A percentile compares a stretch with the other conserved stretches of the same genome.
Conservation (phyloP, 2,888 invertebrate species). For the Phortica magna region DNA sequence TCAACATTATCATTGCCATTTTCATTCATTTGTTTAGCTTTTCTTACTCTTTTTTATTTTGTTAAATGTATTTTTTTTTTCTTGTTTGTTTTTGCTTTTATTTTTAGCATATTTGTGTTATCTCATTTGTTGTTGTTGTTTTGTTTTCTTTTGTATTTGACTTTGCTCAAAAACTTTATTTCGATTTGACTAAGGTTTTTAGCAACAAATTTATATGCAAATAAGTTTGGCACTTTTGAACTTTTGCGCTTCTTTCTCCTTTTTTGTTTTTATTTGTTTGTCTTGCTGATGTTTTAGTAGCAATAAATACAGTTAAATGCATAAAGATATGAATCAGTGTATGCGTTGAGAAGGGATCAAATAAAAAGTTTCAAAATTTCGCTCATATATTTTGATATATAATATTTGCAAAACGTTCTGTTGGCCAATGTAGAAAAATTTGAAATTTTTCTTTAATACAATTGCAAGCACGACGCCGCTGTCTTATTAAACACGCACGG, state of each 20-base stretch:
- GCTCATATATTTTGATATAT: no score
- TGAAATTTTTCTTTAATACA: no score
- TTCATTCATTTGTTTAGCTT: conserved; percentile 9
- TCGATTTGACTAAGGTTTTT: conserved; percentile 45
- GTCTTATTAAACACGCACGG: not conserved
- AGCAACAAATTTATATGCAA: conserved; percentile 70
- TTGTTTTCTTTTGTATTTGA: conserved; percentile 45
- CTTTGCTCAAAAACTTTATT: conserved; percentile 8
- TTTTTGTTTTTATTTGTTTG: conserved; percentile 3
- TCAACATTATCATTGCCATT: conserved; percentile 12
- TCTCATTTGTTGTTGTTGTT: conserved; percentile 43
- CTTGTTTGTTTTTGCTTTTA: conserved; percentile 44
- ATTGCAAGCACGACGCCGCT: no score
- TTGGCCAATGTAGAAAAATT: no score
- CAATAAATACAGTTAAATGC: conserved; percentile 25
- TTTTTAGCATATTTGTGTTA: conserved; percentile 40
- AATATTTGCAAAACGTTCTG: no score
- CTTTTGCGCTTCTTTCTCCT: conserved; percentile 57
- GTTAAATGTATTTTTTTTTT: conserved; percentile 1
- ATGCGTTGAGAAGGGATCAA: not conserved
- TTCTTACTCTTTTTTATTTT: conserved; percentile 21
- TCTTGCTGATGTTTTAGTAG: conserved; percentile 2
- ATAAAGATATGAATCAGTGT: not conserved
- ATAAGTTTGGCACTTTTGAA: conserved; percentile 63
- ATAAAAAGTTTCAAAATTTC: not conserved